Conservation (phyloP, 2,797 vertebrate genomes). For the Lacerta bilineata region DNA sequence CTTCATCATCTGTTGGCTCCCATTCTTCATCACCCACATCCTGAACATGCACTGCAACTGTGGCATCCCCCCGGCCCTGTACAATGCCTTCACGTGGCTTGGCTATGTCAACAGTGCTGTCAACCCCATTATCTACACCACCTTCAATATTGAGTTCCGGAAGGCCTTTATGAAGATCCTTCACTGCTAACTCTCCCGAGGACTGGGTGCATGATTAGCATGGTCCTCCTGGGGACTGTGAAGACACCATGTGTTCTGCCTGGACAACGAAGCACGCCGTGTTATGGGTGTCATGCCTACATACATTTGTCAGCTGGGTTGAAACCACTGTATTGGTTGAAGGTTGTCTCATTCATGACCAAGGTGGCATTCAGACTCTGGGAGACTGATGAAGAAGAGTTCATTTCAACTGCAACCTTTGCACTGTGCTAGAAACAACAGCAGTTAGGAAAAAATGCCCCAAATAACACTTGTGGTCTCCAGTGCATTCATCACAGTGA, state of each 20-base stretch:
- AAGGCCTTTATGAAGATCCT: conserved; percentile 99
- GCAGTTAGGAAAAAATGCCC: background rate
- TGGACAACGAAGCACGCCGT: background rate
- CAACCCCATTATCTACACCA: conserved; percentile 99
- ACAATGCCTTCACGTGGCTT: conserved; percentile 98
- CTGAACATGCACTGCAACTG: conserved; percentile 97
- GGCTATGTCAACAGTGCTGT: conserved; percentile 98
- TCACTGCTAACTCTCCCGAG: conserved; percentile 86
- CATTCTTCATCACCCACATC: conserved; percentile 99
- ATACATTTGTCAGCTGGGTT: background rate
- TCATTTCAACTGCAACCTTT: conserved; percentile 53
- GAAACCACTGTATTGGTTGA: rapidly evolving
- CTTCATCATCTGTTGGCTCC: conserved; percentile 99
- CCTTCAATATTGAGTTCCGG: conserved; percentile 98
- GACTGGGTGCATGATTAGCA: background rate
- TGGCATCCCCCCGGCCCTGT: conserved; percentile 92
- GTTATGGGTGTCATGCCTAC: conserved; percentile 2
- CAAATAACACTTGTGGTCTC: conserved; percentile 38
- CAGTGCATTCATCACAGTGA: conserved; percentile 32
- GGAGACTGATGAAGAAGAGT: background rate
- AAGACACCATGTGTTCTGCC: conserved; percentile 30
- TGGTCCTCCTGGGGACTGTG: background rate
- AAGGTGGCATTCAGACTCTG: conserved; percentile 29
- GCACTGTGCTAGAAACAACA: conserved; percentile 39
- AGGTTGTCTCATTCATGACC: background rate